phyloP scores from a whole-genome alignment of 2,888 invertebrate species.

The Eremobia ochroleuca region DNA sequence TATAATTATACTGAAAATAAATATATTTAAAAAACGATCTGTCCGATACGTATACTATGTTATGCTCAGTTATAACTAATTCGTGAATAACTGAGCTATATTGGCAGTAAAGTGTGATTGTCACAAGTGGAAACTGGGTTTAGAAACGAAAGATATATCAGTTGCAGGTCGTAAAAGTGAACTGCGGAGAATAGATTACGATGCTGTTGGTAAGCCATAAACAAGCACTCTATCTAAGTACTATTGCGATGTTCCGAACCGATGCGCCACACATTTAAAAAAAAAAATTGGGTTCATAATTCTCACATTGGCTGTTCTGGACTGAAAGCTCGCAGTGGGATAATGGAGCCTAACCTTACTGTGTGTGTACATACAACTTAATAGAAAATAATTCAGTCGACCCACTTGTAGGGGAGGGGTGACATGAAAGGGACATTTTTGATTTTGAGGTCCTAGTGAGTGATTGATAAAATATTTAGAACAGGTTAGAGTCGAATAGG shows the following conservation, averaged over 20 bases:
- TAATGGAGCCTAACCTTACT: neutral
- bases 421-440: no score
- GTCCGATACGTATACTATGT: neutral
- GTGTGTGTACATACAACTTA: conserved; percentile 11
- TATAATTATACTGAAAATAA: neutral
- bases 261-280: neutral
- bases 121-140: conserved; percentile 17
- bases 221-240: conserved; percentile 43
- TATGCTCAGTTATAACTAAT: no score
- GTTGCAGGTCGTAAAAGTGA: conserved; percentile 48
- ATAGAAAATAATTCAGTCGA: conserved; percentile 32
- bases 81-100: neutral
- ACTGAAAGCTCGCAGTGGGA: neutral
- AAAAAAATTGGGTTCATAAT: conserved; percentile 11
- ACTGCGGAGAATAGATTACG: conserved; percentile 39
- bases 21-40: neutral
- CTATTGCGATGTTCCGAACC: conserved; percentile 16
- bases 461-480: no score
- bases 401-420: no score
- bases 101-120: conserved; percentile 4
- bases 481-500: no score
- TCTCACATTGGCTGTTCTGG: neutral
- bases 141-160: conserved; percentile 27
- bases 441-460: no score
- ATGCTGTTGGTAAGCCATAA: conserved; percentile 35